Conservation (phyloP, 1,140 invertebrate species). For the Euborellia annulipes region DNA sequence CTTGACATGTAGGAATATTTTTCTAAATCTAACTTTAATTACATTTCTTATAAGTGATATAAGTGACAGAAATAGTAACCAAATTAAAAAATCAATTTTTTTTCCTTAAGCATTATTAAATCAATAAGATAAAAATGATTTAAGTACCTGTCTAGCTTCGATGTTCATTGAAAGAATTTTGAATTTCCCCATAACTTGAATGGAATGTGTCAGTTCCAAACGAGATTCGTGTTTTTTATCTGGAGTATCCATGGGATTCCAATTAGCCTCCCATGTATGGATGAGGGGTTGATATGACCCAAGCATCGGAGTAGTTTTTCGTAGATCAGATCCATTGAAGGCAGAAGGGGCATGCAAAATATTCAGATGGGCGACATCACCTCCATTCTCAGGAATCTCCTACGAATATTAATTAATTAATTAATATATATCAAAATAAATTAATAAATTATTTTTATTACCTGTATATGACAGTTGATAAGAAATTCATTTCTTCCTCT, state of each 20-base stretch:
- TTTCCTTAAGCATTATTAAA: too few species aligned
- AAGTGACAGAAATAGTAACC: too few species aligned
- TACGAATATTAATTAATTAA: conserved; percentile 25
- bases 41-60: too few species aligned
- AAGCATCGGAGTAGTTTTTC: conserved; percentile 24
- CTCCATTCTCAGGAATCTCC: conserved; percentile 87
- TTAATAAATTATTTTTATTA: conserved; percentile 23
- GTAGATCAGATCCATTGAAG: conserved; percentile 35
- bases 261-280: conserved; percentile 24
- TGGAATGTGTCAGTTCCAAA: conserved; percentile 37
- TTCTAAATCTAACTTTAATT: too few species aligned
- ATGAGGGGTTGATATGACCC: conserved; percentile 4
- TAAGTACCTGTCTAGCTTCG: conserved; percentile 36
- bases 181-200: conserved; percentile 36
- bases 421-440: too few species aligned
- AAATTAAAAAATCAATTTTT: too few species aligned
- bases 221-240: conserved; percentile 36
- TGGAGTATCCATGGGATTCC: conserved; percentile 16
- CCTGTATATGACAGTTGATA: conserved; percentile 55
- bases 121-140: too few species aligned
- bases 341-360: conserved; percentile 50
- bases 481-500: conserved; percentile 61
- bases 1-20: too few species aligned
- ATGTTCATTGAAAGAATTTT: conserved; percentile 36
- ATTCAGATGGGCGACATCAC: conserved; percentile 64